Evolutionary conservation across 2,888 invertebrate species (phyloP), one percentile per base, ranked within the genome.

Genomic region (Vesta saturnalis): DNA sequence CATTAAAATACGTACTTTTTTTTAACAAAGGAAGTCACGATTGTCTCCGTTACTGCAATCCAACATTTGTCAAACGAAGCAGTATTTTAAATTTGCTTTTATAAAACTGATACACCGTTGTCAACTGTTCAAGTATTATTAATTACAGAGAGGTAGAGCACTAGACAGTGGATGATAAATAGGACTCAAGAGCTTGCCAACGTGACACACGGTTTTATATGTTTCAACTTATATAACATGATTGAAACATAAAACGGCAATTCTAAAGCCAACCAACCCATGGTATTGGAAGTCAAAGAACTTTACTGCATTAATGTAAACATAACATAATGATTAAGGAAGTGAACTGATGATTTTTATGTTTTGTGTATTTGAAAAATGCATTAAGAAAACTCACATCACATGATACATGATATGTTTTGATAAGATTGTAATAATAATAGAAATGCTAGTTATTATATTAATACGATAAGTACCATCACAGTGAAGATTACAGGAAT

Each of bases 91-190:
- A 52, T 67, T 71, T 64, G 67, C 67, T 35, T 57, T 60, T 66
- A 69, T 68, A 59, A 61, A 64, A 62, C 30, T 68, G 60, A 70
- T 72, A 72, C 66, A 56, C 15, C 58, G 61, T 61, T 71, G 72
- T 72, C 72, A 70, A 66, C 65, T 69, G 70, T 70, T 64, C 65
- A 67, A 60, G 63, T 56, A 60, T 69, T 71, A 72, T 71, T 72
- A 72, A 72, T 72, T 70, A 66, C 64, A 46, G 60, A 67, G 63
- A 66, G 66, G 61, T 69, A 66, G 63, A 60, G 64, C 65, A 69
- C 69, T 43, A 58, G 70, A 72, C 72, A 69, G 59, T 43, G 60
- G 58, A 65, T 71, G 72, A 71, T 73, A 71, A 73, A 73, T 73
- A 64, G 69, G 69, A 61, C 69, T 71, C 60, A 57, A n/a, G 52